Conservation (phyloP, 2,797 vertebrate species). For the Pyrrhura leucotis region DNA sequence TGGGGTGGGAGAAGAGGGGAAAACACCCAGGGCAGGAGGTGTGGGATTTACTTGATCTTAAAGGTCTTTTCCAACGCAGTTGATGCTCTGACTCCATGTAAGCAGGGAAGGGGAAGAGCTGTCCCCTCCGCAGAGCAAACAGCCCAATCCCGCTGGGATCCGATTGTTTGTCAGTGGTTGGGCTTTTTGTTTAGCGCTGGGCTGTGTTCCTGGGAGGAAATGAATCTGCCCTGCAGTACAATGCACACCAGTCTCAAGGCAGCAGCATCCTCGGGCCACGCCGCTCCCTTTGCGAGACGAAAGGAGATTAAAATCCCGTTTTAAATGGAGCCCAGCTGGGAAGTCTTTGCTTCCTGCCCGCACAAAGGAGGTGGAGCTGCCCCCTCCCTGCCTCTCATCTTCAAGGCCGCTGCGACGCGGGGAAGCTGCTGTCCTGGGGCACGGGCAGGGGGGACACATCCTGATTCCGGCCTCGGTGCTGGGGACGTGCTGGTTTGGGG, state of each 20-base stretch:
- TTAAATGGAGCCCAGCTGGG: constrained; percentile 63
- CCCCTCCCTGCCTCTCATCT: constrained; percentile 43
- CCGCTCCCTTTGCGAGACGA: constrained; percentile 60
- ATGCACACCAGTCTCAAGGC: constrained; percentile 62
- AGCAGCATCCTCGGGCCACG: constrained; percentile 15
- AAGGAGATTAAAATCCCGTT: constrained; percentile 62
- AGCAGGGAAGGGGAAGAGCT: neutral
- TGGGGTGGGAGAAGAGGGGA: neutral
- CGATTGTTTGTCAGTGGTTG: neutral
- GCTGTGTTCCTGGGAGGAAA: constrained; percentile 65
- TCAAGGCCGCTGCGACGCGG: neutral
- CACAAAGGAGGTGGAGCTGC: constrained; percentile 54
- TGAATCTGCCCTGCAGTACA: constrained; percentile 52
- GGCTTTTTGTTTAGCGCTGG: constrained; percentile 51
- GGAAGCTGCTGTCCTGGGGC: constrained; percentile 34
- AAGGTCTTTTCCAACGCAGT: neutral
- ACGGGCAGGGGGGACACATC: neutral
- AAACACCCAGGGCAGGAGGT: neutral
- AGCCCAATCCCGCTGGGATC: neutral
- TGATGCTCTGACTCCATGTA: neutral
- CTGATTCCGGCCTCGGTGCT: neutral
- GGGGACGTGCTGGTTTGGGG: neutral
- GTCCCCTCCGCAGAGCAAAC: neutral
- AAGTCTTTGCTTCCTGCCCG: constrained; percentile 55
- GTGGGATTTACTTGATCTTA: neutral